A percentile compares a stretch with the other conserved stretches of the same genome.
These are phyloP conservation scores for Sebastes alutus DNA, from an alignment of 2,797 vertebrate species.

Conservation along the genomic window DNA sequence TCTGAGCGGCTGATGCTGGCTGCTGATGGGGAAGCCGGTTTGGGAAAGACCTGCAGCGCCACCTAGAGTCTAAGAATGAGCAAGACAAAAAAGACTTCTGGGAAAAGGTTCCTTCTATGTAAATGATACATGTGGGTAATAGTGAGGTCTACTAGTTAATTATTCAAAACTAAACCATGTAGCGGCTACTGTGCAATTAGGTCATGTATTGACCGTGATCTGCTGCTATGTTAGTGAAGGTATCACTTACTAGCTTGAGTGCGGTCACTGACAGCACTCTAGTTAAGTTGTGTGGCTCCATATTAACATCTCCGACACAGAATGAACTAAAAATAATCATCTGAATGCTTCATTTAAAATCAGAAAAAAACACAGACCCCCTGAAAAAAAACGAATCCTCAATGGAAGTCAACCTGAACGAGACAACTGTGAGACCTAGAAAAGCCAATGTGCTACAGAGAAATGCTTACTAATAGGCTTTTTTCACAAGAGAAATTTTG, in stretches of 20 bases:
- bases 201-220: background rate
- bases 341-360: background rate
- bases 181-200: background rate
- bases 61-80: slow-evolving; percentile 33
- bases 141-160: slow-evolving; percentile 4
- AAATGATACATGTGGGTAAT: background rate
- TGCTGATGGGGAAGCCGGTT: slow-evolving; percentile 7
- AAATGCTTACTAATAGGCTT: background rate
- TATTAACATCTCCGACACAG: background rate
- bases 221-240: background rate
- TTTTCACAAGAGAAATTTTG: no score
- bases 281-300: background rate
- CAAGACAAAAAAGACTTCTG: background rate
- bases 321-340: background rate
- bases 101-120: background rate
- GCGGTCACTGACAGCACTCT: background rate
- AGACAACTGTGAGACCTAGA: background rate
- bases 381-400: background rate
- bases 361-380: background rate
- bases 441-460: accelerated
- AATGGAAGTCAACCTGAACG: background rate
- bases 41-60: slow-evolving; percentile 35
- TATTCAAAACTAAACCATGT: slow-evolving; percentile 5
- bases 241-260: background rate
- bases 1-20: slow-evolving; percentile 45